phyloP scores from a whole-genome alignment of 1,140 invertebrate genomes.

The Drosophila ironensis region DNA sequence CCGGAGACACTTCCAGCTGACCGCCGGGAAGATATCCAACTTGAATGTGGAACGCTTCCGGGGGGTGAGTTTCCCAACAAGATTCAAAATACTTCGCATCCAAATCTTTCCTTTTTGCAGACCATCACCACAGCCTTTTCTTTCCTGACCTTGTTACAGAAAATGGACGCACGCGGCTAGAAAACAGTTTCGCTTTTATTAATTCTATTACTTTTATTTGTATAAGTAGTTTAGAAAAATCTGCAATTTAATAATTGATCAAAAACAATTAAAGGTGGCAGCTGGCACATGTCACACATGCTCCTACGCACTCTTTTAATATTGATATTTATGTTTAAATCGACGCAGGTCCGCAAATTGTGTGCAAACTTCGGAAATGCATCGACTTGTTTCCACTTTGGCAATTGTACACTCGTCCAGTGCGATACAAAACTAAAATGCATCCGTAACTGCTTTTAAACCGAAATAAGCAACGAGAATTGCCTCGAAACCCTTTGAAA shows the following conservation, averaged over 20 bases:
- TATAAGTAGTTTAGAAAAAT: constrained; percentile 45
- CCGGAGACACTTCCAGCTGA: constrained; percentile 50
- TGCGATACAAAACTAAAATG: constrained; percentile 11
- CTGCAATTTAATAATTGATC: constrained; percentile 25
- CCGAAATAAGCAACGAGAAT: too few species aligned
- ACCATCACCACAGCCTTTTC: constrained; percentile 77
- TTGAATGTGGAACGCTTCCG: constrained; percentile 70
- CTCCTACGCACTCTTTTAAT: neutral
- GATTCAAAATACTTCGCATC: neutral
- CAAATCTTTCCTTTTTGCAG: constrained; percentile 23
- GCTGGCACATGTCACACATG: too few species aligned
- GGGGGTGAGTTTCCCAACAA: constrained; percentile 29
- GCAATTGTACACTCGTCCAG: constrained; percentile 12
- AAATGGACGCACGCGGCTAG: constrained; percentile 61
- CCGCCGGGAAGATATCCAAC: constrained; percentile 67
- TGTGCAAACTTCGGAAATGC: too few species aligned
- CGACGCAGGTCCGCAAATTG: too few species aligned
- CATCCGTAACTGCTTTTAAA: neutral
- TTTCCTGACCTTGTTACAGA: constrained; percentile 70
- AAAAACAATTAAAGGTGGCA: constrained; percentile 27
- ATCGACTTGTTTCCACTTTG: constrained; percentile 29
- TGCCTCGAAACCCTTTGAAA: too few species aligned
- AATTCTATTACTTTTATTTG: constrained; percentile 12
- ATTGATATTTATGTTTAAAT: too few species aligned
- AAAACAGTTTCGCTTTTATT: constrained; percentile 1